Evolutionary conservation across 2,797 vertebrate species (phyloP).

Genomic region (Spinus olivaceus): DNA sequence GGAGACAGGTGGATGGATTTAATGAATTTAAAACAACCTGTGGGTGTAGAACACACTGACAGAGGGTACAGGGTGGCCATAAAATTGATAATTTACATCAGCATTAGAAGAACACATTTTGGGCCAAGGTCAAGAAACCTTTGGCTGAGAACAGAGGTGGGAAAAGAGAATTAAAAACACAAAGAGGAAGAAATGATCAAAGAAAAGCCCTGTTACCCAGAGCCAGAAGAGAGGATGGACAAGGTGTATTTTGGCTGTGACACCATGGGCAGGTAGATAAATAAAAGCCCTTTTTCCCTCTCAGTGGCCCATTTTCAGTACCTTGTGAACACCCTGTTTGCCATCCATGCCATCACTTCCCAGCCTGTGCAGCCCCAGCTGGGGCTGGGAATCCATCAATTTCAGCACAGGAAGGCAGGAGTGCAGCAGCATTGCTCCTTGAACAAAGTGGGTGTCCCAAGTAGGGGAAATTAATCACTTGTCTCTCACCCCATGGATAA

Average conservation of each 20-base stretch:
- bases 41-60: fast-evolving
- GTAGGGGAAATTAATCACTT: background rate
- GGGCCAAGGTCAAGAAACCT: background rate
- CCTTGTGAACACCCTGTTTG: background rate
- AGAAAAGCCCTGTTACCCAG: background rate
- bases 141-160: background rate
- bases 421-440: background rate
- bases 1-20: background rate
- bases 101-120: background rate
- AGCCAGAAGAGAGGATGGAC: background rate
- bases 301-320: background rate
- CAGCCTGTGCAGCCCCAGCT: background rate
- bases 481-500: fast-evolving
- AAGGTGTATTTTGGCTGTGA: background rate
- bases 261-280: background rate
- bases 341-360: background rate
- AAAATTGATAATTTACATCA: background rate
- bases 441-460: background rate
- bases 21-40: background rate
- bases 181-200: background rate
- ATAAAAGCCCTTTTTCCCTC: background rate
- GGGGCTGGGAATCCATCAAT: background rate
- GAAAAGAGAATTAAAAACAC: background rate
- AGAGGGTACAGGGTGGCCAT: background rate
- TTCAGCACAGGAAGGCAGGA: background rate